Evolutionary conservation across 2,797 vertebrate species (phyloP), one percentile per base, ranked within the genome.

Genomic region (Galago senegalensis): DNA sequence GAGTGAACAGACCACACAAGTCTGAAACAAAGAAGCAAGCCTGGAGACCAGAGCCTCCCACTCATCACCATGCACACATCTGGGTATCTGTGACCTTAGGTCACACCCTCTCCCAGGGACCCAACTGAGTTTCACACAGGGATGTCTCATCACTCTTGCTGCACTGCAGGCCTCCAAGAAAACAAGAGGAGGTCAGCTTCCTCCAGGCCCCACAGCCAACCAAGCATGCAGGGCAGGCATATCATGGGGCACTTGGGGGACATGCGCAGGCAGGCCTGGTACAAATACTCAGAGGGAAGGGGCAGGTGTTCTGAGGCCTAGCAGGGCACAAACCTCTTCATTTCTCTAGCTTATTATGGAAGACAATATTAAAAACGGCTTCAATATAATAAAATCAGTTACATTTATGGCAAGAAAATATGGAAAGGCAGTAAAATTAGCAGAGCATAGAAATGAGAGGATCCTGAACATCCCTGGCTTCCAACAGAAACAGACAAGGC

Each of bases 321-420:
- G 43, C 94, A 94, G 87, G 88, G 95, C 94, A 93, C 90, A 79
- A 60, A 11, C 40, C 76, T 25, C 88, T 81, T 94, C 69, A 0
- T 0, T 97, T 95, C 95, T 96, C 93, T 43, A 70, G 70, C 88
- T 93, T 97, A 98, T 98, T 98, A 98, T 93, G 92, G 91, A 89
- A 93, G 56, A 76, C 91, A 95, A 37, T 93, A 97, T 98, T 98
- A 98, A 98, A 98, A 98, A 87, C 37, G 93, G 96, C 90, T 98
- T 98, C 97, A 98, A 97, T 67, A 93, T 88, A 97, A 98, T 98
- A 98, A 98, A 98, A 96, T 92, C 95, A 97, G 97, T 95, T 98
- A 97, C 92, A 86, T 98, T 98, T 98, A 98, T 67, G 90, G 97
- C 96, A 93, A 95, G 95, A 98, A 98, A 98, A 98, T 97, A 98